Evolutionary conservation across 2,797 vertebrate genomes (phyloP).

Genomic region (Diglossa cyanea): DNA sequence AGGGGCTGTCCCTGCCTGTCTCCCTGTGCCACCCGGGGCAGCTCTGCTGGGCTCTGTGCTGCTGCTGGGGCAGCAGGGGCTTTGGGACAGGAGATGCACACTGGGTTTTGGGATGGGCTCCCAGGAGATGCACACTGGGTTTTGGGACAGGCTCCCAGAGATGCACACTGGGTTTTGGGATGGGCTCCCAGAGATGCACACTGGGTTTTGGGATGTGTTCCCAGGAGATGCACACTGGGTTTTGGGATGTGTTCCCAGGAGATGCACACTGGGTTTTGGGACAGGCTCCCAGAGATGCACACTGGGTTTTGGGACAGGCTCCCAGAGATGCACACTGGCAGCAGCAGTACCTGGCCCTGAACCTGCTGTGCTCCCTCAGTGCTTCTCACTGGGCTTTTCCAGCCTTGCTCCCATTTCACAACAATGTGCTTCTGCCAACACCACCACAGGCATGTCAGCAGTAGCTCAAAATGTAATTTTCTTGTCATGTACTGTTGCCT

Average conservation of each 20-base stretch:
- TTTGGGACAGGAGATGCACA: too few relatives aligned
- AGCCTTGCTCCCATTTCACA: slow-evolving; percentile 28
- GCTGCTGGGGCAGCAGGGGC: background rate
- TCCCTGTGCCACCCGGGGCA: background rate
- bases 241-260: too few relatives aligned
- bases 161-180: too few relatives aligned
- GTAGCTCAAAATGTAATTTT: slow-evolving; percentile 52
- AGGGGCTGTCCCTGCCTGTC: background rate
- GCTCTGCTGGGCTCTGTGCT: background rate
- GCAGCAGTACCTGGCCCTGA: background rate
- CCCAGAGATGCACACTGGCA: background rate
- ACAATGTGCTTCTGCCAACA: background rate
- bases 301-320: too few relatives aligned
- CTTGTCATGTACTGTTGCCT: slow-evolving; percentile 56
- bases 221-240: too few relatives aligned
- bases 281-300: too few relatives aligned
- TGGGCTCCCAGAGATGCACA: too few relatives aligned
- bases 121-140: too few relatives aligned
- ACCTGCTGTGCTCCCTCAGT: background rate
- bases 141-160: too few relatives aligned
- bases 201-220: too few relatives aligned
- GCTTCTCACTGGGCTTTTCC: background rate
- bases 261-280: too few relatives aligned
- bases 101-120: too few relatives aligned
- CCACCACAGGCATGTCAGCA: background rate